A percentile compares a stretch with the other conserved stretches of the same genome.
Conservation (phyloP, 2,113 vertebrate species). For the Pluvialis apricaria region DNA sequence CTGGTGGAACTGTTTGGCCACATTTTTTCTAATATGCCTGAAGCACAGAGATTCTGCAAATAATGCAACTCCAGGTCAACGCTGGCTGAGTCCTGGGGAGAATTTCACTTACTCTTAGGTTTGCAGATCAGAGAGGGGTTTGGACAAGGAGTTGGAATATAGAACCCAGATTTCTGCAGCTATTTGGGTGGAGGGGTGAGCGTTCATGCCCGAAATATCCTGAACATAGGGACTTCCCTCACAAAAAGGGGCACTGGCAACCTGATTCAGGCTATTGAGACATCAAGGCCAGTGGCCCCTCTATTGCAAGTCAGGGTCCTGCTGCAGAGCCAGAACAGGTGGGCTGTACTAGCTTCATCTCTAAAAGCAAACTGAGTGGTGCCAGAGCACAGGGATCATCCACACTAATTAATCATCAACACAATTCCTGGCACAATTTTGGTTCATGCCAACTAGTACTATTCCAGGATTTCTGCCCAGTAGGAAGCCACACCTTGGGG, state of each 20-base stretch:
- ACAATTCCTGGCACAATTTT: background rate
- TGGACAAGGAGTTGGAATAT: background rate
- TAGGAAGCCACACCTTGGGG: background rate
- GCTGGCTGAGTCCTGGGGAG: background rate
- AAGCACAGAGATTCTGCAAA: slow-evolving; percentile 22
- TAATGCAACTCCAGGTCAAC: background rate
- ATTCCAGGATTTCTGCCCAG: background rate
- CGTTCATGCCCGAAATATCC: background rate
- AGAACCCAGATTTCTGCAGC: background rate
- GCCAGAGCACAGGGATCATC: background rate
- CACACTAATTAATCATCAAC: background rate
- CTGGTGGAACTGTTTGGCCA: slow-evolving; percentile 9
- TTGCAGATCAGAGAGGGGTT: background rate
- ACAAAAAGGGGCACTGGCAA: background rate
- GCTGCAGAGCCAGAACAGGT: background rate
- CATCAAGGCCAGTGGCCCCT: background rate
- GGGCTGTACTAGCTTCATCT: background rate
- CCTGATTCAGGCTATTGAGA: background rate
- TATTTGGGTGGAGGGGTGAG: background rate
- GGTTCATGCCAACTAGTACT: background rate
- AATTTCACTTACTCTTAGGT: background rate
- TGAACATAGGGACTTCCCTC: background rate
- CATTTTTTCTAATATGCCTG: slow-evolving; percentile 39
- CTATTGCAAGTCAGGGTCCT: background rate
- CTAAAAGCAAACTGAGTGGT: background rate